Percentiles rank a stretch among this genome's conserved stretches.
Conservation (phyloP, 2,888 invertebrate species). For the Belgica antarctica region DNA sequence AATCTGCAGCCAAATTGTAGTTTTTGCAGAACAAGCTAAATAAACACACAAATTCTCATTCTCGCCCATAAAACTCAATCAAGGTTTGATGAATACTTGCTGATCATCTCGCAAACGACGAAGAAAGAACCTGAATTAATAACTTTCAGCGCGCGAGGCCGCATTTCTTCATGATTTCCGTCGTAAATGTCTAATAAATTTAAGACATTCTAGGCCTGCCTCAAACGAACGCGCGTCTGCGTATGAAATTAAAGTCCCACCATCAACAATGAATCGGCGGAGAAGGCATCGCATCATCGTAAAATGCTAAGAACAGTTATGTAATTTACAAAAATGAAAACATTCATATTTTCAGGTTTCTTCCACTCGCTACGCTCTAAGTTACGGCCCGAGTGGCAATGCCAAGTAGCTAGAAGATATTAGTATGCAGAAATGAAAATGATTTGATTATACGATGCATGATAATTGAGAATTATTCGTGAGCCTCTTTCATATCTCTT, state of each 20-base stretch:
- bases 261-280: conserved; percentile 12
- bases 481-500: background rate
- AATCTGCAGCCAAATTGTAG: background rate
- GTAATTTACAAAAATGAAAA: background rate
- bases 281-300: background rate
- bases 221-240: conserved; percentile 13
- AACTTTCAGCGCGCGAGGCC: background rate
- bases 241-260: conserved; percentile 21
- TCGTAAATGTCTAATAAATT: conserved; percentile 17
- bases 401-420: conserved; percentile 25
- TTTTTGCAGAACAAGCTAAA: background rate
- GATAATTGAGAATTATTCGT: conserved; percentile 36
- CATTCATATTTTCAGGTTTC: conserved; percentile 12
- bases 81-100: conserved; percentile 5
- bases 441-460: conserved; percentile 27
- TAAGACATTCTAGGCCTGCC: conserved; percentile 5
- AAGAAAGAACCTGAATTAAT: conserved; percentile 8
- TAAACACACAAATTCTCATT: background rate
- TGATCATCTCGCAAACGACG: background rate
- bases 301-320: conserved; percentile 13
- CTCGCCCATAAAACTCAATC: conserved; percentile 12
- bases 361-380: background rate
- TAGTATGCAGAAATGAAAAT: conserved; percentile 9
- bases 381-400: background rate
- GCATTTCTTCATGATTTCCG: background rate